A percentile compares a stretch with the other conserved stretches of the same genome.
These are phyloP conservation scores for Castor canadensis DNA, from an alignment of 2,113 vertebrate species.

Conservation along the genomic window DNA sequence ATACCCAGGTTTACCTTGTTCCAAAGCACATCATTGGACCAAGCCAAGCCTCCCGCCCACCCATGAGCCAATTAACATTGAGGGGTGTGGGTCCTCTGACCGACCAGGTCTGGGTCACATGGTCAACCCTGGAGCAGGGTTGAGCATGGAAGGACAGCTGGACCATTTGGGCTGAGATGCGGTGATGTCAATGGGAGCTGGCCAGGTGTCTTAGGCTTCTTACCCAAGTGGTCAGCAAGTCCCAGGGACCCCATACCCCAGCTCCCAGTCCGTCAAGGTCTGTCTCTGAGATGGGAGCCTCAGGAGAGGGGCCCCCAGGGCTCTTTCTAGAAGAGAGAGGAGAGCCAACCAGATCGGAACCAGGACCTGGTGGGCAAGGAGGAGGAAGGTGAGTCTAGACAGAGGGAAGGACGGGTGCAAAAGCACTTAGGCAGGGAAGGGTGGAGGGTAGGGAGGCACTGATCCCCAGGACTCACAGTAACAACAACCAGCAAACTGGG, in stretches of 20 bases:
- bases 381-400: rapidly evolving
- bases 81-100: neutral
- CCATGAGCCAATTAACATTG: neutral
- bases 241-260: neutral
- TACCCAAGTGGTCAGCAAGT: too few species aligned
- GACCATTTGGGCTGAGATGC: neutral
- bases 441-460: rapidly evolving
- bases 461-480: rapidly evolving
- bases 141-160: neutral
- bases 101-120: neutral
- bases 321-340: rapidly evolving
- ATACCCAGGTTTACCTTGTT: neutral
- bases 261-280: too few species aligned
- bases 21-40: neutral
- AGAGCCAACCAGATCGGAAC: neutral
- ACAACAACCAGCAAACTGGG: neutral
- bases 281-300: neutral
- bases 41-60: neutral
- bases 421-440: neutral
- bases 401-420: neutral
- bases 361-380: neutral
- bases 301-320: neutral
- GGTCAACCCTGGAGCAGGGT: rapidly evolving
- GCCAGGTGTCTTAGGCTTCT: too few species aligned
- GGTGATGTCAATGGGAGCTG: neutral